phyloP scores from a whole-genome alignment of 2,888 invertebrate genomes.

The Eucera pruinosa region DNA sequence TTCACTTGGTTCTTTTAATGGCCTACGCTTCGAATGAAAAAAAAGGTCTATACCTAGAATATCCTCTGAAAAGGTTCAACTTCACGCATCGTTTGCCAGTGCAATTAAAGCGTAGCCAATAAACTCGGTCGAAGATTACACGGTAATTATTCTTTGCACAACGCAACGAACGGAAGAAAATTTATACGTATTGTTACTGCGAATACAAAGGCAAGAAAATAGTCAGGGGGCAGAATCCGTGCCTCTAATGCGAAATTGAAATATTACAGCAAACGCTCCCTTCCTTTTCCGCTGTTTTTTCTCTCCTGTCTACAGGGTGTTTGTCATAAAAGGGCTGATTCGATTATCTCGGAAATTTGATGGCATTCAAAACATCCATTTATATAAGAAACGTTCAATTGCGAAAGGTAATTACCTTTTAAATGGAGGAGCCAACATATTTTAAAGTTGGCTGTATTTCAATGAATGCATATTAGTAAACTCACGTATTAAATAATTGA shows the following conservation, averaged over 20 bases:
- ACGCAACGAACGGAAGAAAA: constrained; percentile 6
- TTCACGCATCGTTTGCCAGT: constrained; percentile 46
- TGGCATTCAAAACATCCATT: background rate
- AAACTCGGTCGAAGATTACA: constrained; percentile 36
- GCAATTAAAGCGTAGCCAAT: constrained; percentile 49
- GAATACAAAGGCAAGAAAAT: constrained; percentile 26
- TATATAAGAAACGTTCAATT: background rate
- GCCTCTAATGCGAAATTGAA: constrained; percentile 49
- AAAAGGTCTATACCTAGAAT: constrained; percentile 2
- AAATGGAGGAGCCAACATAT: background rate
- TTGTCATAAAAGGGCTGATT: background rate
- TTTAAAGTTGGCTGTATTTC: background rate
- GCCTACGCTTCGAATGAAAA: background rate
- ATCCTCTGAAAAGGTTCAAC: constrained; percentile 19
- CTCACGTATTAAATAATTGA: too few species aligned
- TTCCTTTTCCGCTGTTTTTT: constrained; percentile 8
- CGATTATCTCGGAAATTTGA: background rate
- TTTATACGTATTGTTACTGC: constrained; percentile 24
- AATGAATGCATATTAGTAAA: too few species aligned
- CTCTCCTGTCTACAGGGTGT: constrained; percentile 3
- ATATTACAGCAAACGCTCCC: constrained; percentile 35
- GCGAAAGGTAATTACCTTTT: background rate
- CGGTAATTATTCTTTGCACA: constrained; percentile 33
- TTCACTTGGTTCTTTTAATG: constrained; percentile 20
- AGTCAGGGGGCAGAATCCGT: constrained; percentile 22